Evolutionary conservation across 2,888 invertebrate species (phyloP), one percentile per base, ranked within the genome.

Genomic region (Acanthopleura granulata): DNA sequence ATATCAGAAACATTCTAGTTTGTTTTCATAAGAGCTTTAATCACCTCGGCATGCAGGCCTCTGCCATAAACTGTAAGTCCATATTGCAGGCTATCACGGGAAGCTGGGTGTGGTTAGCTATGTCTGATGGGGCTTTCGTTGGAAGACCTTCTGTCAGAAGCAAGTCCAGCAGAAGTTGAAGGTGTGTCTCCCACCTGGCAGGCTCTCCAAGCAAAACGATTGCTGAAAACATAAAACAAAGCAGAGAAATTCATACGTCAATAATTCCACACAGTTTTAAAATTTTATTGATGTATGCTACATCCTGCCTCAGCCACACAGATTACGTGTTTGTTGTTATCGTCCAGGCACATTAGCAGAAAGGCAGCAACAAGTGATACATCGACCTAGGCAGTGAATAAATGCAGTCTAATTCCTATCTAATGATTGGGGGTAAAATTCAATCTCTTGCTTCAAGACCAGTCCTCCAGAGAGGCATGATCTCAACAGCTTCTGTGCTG

Each of bases 61-160:
- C 84, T 49, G 89, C 89, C 89, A 89, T 90, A 81, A 91, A 91
- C 72, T 88, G 88, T 4, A 91, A 85, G 78, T 91, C 91, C 88
- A 90, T 89, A 79, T 90, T 91, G 81, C 90, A 90, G 49, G 90
- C 91, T 50, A 90, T 87, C 62, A 91, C 81, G 22, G 90, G 91
- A 16, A 90, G 79, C 76, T 90, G 89, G 16, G 80, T 78, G 75
- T 85, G 77, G 22, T 75, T 66, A 61, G 78, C 74, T 6, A 82
- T 80, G 15, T 85, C 86, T 16, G 80, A 78, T 11, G 84, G 82
- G 51, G 85, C 82, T 30, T 81, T 75, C n/a, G 79, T 83, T n/a
- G 90, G 91, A 74, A 87, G 84, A 15, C 91, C 91, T 73, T 89
- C 86, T 0, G 90, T 89, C 75, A 88, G 79, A 30, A 91, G 80